phyloP scores from a whole-genome alignment of 2,113 vertebrate species.

The Elaphurus davidianus region DNA sequence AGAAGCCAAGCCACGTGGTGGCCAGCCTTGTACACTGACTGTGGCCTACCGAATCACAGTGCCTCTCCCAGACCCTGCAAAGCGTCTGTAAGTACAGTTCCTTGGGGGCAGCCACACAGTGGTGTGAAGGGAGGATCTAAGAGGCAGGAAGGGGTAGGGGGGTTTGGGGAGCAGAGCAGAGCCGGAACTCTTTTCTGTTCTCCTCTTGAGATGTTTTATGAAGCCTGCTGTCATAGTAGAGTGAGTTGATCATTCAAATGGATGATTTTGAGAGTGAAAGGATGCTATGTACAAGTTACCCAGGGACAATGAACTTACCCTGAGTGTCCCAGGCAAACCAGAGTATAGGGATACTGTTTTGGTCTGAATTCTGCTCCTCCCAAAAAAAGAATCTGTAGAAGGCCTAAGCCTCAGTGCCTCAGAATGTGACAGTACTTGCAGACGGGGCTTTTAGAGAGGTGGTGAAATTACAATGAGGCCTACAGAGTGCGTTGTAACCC shows the following conservation, averaged over 20 bases:
- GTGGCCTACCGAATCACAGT: rapidly evolving
- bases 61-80: not conserved
- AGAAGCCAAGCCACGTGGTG: rapidly evolving
- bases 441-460: not conserved
- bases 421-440: not conserved
- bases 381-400: not conserved
- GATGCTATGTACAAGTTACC: not conserved
- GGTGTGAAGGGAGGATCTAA: not conserved
- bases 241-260: not conserved
- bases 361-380: not conserved
- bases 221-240: not conserved
- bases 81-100: not conserved
- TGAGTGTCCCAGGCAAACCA: not conserved
- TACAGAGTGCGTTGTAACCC: not conserved
- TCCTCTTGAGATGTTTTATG: not conserved
- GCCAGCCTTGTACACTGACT: rapidly evolving
- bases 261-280: not conserved
- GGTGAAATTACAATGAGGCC: not conserved
- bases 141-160: not conserved
- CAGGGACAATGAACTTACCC: not conserved
- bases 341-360: too few relatives aligned
- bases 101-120: rapidly evolving
- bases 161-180: not conserved
- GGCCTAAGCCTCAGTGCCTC: not conserved
- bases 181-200: not conserved